Conservation (phyloP, 2,797 vertebrate genomes). For the Sebastes ruberrimus region DNA sequence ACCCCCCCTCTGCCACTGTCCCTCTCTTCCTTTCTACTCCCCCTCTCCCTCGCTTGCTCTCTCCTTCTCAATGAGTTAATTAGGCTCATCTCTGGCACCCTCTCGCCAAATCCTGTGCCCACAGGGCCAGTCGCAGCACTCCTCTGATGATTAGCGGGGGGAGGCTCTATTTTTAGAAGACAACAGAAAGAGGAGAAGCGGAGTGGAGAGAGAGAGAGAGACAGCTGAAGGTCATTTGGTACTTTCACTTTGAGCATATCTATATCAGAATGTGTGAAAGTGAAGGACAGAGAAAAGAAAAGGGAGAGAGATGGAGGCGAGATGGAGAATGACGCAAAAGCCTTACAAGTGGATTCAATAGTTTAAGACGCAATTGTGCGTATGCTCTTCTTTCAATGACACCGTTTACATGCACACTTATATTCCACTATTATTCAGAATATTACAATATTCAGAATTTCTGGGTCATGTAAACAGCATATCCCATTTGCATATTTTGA, state of each 20-base stretch:
- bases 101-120: conserved; percentile 68
- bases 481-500: no score
- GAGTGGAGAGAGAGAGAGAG: conserved; percentile 60
- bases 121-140: conserved; percentile 65
- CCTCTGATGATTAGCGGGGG: conserved; percentile 72
- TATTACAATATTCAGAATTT: no score
- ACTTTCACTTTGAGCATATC: conserved; percentile 53
- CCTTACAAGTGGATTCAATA: background rate
- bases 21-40: conserved; percentile 3
- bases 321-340: background rate
- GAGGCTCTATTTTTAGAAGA: conserved; percentile 84
- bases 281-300: conserved; percentile 9
- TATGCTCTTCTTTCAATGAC: background rate
- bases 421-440: no score
- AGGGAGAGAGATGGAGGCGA: background rate
- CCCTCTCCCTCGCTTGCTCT: conserved; percentile 18
- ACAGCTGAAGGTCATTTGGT: conserved; percentile 85
- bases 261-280: conserved; percentile 39
- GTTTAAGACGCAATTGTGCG: background rate
- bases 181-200: conserved; percentile 76
- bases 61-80: conserved; percentile 82
- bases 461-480: no score
- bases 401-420: no score
- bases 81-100: conserved; percentile 79
- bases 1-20: background rate